Conservation (phyloP, 2,113 vertebrate species). For the Eira barbara region DNA sequence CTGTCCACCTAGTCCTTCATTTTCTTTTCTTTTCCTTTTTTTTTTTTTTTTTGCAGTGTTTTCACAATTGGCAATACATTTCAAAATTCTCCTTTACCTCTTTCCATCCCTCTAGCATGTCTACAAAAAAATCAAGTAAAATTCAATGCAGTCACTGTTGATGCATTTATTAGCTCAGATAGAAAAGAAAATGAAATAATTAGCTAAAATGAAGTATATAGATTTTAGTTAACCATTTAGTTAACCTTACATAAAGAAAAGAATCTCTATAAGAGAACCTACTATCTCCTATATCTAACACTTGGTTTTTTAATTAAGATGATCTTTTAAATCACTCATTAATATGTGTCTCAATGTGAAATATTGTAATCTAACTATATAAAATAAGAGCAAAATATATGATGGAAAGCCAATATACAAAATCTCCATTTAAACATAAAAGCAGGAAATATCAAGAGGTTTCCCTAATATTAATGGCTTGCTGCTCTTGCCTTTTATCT, state of each 20-base stretch:
- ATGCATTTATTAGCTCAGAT: neutral
- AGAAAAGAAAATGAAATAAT: neutral
- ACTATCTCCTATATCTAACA: neutral
- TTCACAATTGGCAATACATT: neutral
- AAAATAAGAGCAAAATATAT: neutral
- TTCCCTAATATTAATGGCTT: slow-evolving; percentile 23
- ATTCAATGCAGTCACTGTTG: neutral
- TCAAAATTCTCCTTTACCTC: neutral
- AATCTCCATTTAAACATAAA: slow-evolving; percentile 55
- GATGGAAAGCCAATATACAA: neutral
- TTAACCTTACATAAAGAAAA: neutral
- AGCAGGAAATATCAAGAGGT: slow-evolving; percentile 43
- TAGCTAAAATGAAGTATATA: neutral
- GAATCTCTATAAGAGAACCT: neutral
- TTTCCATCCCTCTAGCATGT: neutral
- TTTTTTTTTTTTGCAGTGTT: neutral
- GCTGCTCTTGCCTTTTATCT: slow-evolving; percentile 32
- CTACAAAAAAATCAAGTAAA: neutral
- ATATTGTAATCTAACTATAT: neutral
- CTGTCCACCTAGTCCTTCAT: neutral
- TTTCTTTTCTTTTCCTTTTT: neutral
- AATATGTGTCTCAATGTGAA: neutral
- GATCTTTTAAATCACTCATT: neutral
- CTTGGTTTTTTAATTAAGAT: neutral
- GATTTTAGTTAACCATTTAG: neutral